Evolutionary conservation across 2,113 vertebrate species (phyloP).

Genomic region (Parus major): DNA sequence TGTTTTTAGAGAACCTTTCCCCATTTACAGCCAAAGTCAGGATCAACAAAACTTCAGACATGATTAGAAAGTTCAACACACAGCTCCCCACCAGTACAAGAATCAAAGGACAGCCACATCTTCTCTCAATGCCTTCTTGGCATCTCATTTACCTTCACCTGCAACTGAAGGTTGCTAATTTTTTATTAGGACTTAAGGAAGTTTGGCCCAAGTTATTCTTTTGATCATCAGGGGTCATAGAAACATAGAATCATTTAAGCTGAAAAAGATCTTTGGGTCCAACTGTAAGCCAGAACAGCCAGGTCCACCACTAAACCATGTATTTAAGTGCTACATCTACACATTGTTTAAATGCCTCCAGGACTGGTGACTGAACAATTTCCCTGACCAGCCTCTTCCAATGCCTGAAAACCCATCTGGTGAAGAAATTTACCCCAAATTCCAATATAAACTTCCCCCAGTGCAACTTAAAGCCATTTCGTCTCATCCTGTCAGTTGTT

Average conservation of each 20-base stretch:
- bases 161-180: neutral
- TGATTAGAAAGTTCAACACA: neutral
- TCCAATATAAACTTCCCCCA: neutral
- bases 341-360: neutral
- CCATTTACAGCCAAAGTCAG: neutral
- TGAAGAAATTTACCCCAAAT: neutral
- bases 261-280: neutral
- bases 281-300: fast-evolving
- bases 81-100: neutral
- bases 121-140: neutral
- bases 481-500: neutral
- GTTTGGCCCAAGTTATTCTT: neutral
- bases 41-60: neutral
- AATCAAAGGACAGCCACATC: neutral
- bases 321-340: neutral
- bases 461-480: neutral
- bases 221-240: neutral
- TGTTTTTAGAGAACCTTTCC: neutral
- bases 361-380: neutral
- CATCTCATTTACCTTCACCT: neutral
- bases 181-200: neutral
- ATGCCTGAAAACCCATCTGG: neutral
- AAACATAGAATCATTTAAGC: neutral
- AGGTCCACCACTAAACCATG: neutral
- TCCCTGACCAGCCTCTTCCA: neutral